These are phyloP conservation scores for Maniola hyperantus DNA, from an alignment of 2,888 invertebrate genomes.

Conservation along the genomic window DNA sequence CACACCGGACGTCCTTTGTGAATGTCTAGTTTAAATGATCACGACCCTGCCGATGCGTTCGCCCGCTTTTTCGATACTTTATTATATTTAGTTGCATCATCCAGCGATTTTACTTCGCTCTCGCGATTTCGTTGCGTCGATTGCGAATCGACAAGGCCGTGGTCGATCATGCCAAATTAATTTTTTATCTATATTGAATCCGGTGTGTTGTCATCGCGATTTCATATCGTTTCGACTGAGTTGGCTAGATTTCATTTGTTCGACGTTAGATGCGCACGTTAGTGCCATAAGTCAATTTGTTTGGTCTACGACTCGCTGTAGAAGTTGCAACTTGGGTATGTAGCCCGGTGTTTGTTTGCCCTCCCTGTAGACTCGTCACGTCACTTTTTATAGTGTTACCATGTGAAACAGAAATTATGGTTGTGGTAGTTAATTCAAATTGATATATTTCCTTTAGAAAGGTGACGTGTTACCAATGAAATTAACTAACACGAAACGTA, in stretches of 20 bases:
- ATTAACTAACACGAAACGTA: conserved; percentile 45
- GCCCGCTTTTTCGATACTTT: conserved; percentile 34
- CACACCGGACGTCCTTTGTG: conserved; percentile 24
- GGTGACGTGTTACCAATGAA: conserved; percentile 55
- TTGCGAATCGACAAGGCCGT: conserved; percentile 61
- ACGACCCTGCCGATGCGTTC: conserved; percentile 38
- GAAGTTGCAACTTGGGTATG: conserved; percentile 52
- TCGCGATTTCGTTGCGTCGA: conserved; percentile 44
- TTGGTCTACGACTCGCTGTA: conserved; percentile 50
- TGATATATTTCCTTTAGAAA: conserved; percentile 71
- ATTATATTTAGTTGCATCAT: conserved; percentile 37
- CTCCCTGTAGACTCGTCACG: conserved; percentile 55
- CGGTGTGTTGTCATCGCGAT: conserved; percentile 65
- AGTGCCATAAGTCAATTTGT: conserved; percentile 57
- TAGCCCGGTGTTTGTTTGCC: conserved; percentile 39
- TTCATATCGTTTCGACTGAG: conserved; percentile 73
- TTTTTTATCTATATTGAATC: conserved; percentile 41
- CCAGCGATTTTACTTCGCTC: conserved; percentile 38
- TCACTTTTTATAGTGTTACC: conserved; percentile 68
- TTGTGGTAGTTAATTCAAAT: conserved; percentile 81
- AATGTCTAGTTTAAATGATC: conserved; percentile 32
- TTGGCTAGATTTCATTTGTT: conserved; percentile 70
- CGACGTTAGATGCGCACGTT: conserved; percentile 54
- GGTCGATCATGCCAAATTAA: conserved; percentile 36
- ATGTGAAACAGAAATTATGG: conserved; percentile 74